phyloP scores from a whole-genome alignment of 2,888 invertebrate species.

The Drosophila mayaguana region DNA sequence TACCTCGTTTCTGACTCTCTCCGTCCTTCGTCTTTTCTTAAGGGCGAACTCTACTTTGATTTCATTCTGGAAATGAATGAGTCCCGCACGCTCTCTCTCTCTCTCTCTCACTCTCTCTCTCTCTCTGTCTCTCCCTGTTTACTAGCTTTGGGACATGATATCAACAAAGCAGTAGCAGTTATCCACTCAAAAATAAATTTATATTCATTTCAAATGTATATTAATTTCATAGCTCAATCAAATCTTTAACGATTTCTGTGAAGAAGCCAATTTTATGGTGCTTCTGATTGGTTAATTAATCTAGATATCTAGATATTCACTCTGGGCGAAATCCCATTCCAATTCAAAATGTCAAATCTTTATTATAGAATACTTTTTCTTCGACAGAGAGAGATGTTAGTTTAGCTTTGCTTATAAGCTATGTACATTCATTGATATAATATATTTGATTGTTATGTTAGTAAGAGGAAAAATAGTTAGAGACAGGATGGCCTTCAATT shows the following conservation, averaged over 20 bases:
- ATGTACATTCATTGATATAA: no score
- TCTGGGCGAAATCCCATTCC: neutral
- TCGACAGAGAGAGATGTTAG: no score
- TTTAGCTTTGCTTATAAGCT: no score
- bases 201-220: neutral
- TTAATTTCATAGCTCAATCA: neutral
- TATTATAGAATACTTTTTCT: neutral
- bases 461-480: no score
- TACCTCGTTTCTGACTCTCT: neutral
- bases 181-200: neutral
- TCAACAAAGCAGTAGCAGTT: neutral
- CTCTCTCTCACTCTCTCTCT: neutral
- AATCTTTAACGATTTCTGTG: neutral
- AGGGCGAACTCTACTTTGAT: conserved; percentile 32
- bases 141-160: neutral
- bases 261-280: neutral
- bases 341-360: neutral
- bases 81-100: neutral
- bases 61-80: neutral
- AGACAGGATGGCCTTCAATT: no score
- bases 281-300: neutral
- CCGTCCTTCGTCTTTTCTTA: neutral
- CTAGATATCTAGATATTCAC: neutral
- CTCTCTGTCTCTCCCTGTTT: neutral
- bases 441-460: no score